These are phyloP conservation scores for Luehdorfia chinensis DNA, from an alignment of 1,140 invertebrate species.

Conservation along the genomic window DNA sequence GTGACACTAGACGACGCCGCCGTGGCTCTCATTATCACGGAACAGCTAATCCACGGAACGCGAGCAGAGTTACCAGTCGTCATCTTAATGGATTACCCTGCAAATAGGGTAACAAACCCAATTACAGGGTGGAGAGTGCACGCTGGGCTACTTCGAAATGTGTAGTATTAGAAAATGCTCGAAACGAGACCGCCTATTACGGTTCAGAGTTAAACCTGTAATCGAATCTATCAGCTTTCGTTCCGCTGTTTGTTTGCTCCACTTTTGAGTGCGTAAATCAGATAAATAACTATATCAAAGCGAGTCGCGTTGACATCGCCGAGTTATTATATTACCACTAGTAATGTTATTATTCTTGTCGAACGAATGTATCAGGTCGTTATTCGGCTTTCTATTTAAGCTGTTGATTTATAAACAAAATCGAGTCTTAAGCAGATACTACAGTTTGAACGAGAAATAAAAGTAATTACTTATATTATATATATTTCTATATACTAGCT, in stretches of 20 bases:
- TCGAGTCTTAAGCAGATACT: too few species aligned
- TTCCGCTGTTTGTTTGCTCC: neutral
- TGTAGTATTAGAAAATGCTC: too few species aligned
- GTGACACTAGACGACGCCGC: too few species aligned
- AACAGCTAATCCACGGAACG: too few species aligned
- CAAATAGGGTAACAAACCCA: too few species aligned
- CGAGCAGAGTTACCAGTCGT: too few species aligned
- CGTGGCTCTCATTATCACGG: too few species aligned
- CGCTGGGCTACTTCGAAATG: too few species aligned
- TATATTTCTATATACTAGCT: neutral
- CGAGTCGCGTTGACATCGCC: neutral
- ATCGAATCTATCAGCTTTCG: neutral
- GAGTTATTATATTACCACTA: conserved; percentile 7
- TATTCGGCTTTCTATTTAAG: conserved; percentile 10
- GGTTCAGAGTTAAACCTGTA: neutral
- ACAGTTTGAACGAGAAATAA: too few species aligned
- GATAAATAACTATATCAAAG: conserved; percentile 3
- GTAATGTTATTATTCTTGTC: neutral
- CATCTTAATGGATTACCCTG: too few species aligned
- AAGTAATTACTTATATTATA: too few species aligned
- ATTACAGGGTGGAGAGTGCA: too few species aligned
- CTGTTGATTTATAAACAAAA: neutral
- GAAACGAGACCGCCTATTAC: neutral
- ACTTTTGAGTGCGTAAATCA: conserved; percentile 11
- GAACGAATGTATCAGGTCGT: conserved; percentile 2